These are phyloP conservation scores for Cotesia vestalis DNA, from an alignment of 1,140 invertebrate species.

Conservation along the genomic window DNA sequence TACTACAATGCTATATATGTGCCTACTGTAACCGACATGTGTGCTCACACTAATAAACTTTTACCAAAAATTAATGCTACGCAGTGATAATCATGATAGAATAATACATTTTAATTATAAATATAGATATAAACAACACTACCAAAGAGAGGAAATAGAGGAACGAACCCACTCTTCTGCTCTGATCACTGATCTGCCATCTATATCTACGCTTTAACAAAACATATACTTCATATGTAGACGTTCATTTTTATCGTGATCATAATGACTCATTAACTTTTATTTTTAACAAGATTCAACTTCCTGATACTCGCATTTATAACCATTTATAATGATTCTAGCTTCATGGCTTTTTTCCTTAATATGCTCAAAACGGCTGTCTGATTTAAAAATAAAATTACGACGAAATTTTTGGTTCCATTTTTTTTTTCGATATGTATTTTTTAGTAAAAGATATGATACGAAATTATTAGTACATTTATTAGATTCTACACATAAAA, in stretches of 20 bases:
- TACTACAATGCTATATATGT: conserved; percentile 50
- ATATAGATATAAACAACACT: not conserved
- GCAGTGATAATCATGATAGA: not conserved
- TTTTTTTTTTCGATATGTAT: no score
- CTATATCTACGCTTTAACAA: conserved; percentile 35
- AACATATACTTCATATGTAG: conserved; percentile 48
- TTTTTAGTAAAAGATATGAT: no score
- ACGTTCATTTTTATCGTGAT: conserved; percentile 55
- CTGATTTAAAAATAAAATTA: no score
- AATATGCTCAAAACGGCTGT: no score
- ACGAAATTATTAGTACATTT: no score
- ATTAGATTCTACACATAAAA: no score
- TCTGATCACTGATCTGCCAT: not conserved
- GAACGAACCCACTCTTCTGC: conserved; percentile 42
- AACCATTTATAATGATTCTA: not conserved
- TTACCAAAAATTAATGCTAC: not conserved
- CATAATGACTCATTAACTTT: conserved; percentile 57
- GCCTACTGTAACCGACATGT: conserved; percentile 48
- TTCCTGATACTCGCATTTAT: not conserved
- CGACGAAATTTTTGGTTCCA: no score
- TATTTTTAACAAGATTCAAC: conserved; percentile 8
- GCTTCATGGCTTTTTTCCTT: no score
- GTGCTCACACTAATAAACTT: conserved; percentile 34
- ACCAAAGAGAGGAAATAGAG: not conserved
- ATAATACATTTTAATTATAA: not conserved